Percentiles rank a stretch among this genome's conserved stretches.
Conservation (phyloP, 2,888 invertebrate genomes). For the Lasioglossum figueresi region DNA sequence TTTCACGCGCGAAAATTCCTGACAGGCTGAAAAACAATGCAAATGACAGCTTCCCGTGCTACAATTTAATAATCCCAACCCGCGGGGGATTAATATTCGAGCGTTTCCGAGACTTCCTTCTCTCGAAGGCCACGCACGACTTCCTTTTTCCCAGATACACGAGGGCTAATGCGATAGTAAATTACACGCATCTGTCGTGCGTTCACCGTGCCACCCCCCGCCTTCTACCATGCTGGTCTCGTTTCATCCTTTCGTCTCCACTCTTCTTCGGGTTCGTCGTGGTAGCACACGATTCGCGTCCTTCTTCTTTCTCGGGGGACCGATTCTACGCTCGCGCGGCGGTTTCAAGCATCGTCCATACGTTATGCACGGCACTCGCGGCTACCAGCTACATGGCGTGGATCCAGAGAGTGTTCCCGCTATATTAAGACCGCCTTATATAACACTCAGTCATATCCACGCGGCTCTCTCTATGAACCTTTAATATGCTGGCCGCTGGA, state of each 20-base stretch:
- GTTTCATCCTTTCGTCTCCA: not conserved
- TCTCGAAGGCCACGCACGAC: constrained; percentile 27
- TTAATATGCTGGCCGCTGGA: constrained; percentile 58
- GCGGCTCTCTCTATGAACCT: constrained; percentile 58
- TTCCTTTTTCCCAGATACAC: constrained; percentile 11
- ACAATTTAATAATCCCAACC: not conserved
- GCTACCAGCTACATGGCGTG: constrained; percentile 74
- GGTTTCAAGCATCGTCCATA: constrained; percentile 42
- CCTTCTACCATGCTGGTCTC: not conserved
- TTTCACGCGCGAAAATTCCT: not conserved
- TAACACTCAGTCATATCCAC: constrained; percentile 75
- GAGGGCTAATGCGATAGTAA: constrained; percentile 47
- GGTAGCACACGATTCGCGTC: not conserved
- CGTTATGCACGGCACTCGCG: constrained; percentile 55
- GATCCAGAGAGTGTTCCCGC: constrained; percentile 76
- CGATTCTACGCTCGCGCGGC: not conserved
- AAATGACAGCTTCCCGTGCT: not conserved
- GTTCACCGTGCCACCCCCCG: not conserved
- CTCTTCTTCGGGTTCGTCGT: not conserved
- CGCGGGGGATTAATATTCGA: not conserved
- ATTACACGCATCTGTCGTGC: constrained; percentile 42
- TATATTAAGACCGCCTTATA: constrained; percentile 78
- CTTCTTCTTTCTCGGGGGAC: not conserved
- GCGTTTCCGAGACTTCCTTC: not conserved
- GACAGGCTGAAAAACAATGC: not conserved